A percentile compares a stretch with the other conserved stretches of the same genome.
phyloP scores from a whole-genome alignment of 2,113 vertebrate genomes.

The Hylia prasina region DNA sequence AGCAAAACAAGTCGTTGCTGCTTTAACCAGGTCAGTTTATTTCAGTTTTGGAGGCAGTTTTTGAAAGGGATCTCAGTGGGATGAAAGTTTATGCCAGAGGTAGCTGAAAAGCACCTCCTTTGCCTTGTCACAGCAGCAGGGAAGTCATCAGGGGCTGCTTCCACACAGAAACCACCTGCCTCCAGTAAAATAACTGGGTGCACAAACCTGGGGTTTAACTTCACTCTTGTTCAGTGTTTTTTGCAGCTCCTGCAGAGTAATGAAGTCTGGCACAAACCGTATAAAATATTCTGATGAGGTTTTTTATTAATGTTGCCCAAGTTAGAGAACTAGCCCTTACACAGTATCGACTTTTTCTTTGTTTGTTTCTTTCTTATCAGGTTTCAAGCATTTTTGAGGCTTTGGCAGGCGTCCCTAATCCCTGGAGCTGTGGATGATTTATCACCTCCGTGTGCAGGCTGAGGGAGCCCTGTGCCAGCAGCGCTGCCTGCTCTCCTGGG shows the following conservation, averaged over 20 bases:
- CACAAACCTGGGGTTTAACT: neutral
- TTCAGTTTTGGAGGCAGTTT: neutral
- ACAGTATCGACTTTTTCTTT: neutral
- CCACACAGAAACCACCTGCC: neutral
- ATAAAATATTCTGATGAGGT: neutral
- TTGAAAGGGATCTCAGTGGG: neutral
- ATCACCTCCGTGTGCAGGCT: neutral
- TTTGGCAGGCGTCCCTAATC: slow-evolving; percentile 52
- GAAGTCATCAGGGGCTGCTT: neutral
- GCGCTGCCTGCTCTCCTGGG: neutral
- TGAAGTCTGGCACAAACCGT: neutral
- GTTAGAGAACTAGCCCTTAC: neutral
- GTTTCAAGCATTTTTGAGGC: slow-evolving; percentile 48
- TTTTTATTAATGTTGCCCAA: neutral
- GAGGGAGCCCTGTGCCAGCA: neutral
- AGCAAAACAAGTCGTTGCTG: neutral
- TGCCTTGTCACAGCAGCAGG: neutral
- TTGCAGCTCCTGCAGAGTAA: neutral
- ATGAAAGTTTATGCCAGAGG: neutral
- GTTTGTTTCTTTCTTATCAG: slow-evolving; percentile 51
- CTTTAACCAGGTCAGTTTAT: neutral
- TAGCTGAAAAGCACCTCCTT: neutral
- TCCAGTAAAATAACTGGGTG: neutral
- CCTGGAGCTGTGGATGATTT: slow-evolving; percentile 42
- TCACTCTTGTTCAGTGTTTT: neutral